These are phyloP conservation scores for Oxytorus armatus DNA, from an alignment of 2,888 invertebrate species.

Conservation along the genomic window DNA sequence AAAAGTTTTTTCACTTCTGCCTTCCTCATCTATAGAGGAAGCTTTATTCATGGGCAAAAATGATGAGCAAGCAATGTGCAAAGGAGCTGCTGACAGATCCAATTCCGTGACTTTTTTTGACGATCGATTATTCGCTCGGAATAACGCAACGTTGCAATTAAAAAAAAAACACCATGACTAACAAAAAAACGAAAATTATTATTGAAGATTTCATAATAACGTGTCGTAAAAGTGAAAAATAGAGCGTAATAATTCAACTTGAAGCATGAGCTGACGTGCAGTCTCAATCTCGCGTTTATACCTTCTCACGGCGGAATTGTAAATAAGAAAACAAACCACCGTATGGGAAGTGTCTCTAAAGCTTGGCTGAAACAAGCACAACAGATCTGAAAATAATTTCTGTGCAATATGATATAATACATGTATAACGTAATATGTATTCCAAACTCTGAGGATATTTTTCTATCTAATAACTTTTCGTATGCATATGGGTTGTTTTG, in stretches of 20 bases:
- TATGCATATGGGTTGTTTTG: neutral
- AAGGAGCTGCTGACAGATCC: no score
- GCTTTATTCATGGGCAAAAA: no score
- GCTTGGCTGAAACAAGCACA: constrained; percentile 42
- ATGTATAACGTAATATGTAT: constrained; percentile 5
- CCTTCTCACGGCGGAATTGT: constrained; percentile 65
- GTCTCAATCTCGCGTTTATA: constrained; percentile 52
- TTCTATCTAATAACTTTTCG: neutral
- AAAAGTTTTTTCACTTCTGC: no score
- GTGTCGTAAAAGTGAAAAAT: constrained; percentile 11
- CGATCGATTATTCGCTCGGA: no score
- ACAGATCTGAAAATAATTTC: constrained; percentile 63
- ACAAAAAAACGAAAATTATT: neutral
- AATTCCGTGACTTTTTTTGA: no score
- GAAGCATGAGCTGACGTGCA: constrained; percentile 17
- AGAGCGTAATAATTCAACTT: constrained; percentile 16
- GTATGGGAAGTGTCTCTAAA: constrained; percentile 67
- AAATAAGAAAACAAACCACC: constrained; percentile 78
- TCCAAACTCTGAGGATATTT: neutral
- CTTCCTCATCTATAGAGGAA: no score
- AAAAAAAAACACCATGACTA: neutral
- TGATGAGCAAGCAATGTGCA: no score
- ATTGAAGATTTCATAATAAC: constrained; percentile 7
- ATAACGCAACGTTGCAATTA: neutral
- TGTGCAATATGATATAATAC: constrained; percentile 46